Base-by-base conservation (phyloP, 1,140 invertebrate species). In the Caenorhabditis latens region DNA sequence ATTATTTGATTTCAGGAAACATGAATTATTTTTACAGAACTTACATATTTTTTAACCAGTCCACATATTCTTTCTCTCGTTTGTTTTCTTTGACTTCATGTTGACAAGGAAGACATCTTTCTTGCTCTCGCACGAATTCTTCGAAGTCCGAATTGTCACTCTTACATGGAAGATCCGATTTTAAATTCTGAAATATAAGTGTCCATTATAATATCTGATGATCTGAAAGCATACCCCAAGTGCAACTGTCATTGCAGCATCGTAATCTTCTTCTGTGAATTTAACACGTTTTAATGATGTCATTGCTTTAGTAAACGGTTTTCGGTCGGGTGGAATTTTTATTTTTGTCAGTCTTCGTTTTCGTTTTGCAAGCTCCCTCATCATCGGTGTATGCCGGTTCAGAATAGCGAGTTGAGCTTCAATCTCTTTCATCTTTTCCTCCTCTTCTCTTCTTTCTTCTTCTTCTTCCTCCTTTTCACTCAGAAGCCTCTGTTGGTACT, bases 1-100 rank as follows among this genome's bases (percentile, higher is more conserved):
- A 79, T 63, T 11, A 63, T 24, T 63, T 63, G 61, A 63, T 63
- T 63, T 9, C 9, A 11, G 9, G 11, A 3, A 58, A 19, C 6
- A 58, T 58, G 11, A 24, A 11, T 32, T 21, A 13, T 3, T 13
- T 21, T 63, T 8, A 32, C 3, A 21, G 24, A 63, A 32, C 46
- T 50, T 53, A 79, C 71, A 48, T n/a, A 32, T 21, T 21, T n/a
- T 24, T 79, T 4, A 79, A 9, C 71, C 71, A 79, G 0, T 79
- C 1, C 19, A 50, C 21, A 24, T 79, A 79, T 21, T 79, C 46
- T 11, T 53, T 79, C 24, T 79, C 71, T 53, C 14, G 32, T 50
- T 24, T 79, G 4, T 50, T n/a, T 24, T 42, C 4, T 24, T 53
- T 79, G 7, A 50, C 40, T 16, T 46, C 46, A 50, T 79, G 71